Conservation (phyloP, 2,888 invertebrate genomes). For the Drosophila limbata region DNA sequence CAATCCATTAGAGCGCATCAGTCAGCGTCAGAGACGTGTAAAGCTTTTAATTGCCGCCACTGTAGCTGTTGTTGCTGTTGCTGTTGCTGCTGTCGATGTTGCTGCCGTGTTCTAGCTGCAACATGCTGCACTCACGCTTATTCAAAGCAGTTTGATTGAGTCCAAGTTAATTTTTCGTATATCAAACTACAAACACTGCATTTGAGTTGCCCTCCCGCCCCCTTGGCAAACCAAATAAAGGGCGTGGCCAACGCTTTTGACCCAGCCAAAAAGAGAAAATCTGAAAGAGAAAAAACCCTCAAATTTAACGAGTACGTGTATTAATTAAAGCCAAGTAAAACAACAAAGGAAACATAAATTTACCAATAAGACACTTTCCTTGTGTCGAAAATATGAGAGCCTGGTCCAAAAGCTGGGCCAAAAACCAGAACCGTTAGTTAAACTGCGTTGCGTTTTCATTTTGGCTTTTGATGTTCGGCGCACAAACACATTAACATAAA, state of each 20-base stretch:
- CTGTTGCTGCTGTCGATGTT: conserved; percentile 7
- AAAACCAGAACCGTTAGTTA: conserved; percentile 51
- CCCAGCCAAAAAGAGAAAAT: conserved; percentile 8
- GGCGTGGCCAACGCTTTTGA: conserved; percentile 29
- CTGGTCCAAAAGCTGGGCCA: conserved; percentile 6
- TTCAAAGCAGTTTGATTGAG: conserved; percentile 26
- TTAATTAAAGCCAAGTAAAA: conserved; percentile 50
- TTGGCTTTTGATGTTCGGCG: conserved; percentile 74
- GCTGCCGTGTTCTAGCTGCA: conserved; percentile 19
- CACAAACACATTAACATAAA: conserved; percentile 73
- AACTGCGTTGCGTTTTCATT: conserved; percentile 33
- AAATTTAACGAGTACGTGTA: conserved; percentile 28
- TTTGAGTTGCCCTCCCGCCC: not conserved
- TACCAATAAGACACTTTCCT: conserved; percentile 71
- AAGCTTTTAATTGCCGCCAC: conserved; percentile 68
- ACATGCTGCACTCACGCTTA: conserved; percentile 30
- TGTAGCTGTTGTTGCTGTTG: conserved; percentile 27
- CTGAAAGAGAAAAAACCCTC: not conserved
- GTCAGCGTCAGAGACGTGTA: conserved; percentile 61
- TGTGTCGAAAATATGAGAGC: conserved; percentile 12
- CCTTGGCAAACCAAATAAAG: not conserved
- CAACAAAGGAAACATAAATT: conserved; percentile 79
- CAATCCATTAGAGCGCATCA: conserved; percentile 63
- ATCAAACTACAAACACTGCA: not conserved
- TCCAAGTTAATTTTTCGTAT: not conserved